Evolutionary conservation across 2,888 invertebrate genomes (phyloP), one percentile per base, ranked within the genome.

Genomic region (Protula sp.): DNA sequence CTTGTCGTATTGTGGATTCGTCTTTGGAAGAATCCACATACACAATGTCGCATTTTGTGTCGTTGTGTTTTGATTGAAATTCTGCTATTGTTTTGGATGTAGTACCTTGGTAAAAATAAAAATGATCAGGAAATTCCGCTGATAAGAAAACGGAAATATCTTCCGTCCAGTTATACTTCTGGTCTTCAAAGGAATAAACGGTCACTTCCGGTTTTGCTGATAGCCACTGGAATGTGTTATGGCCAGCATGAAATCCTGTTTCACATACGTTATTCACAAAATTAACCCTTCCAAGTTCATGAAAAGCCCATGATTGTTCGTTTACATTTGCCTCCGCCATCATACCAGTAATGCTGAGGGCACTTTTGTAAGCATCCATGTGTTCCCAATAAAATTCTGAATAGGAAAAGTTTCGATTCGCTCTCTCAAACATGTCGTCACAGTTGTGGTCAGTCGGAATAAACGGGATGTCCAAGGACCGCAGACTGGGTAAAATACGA

Each of bases 271-370:
- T 62, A 14, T 38, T 29, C 2, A 62, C 50, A 28, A 52, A 56
- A 14, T 38, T 29, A 9, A 54, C 30, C 30, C 29, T 62, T 28
- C 55, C 61, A 3, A 61, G 3, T 9, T 61, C 61, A 22, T 57
- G 57, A 3, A 58, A n/a, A n/a, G 55, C 14, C 61, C 61, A 61
- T 22, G 58, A 58, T 27, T 38, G 50, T n/a, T 61, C 61, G 51
- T 61, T 55, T n/a, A 52, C n/a, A 14, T 26, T 28, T 30, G 45
- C 55, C 24, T 55, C 48, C 14, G 30, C 48, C 9, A 58, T 2
- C 14, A 50, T n/a, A n/a, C 22, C 24, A 19, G 19, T 50, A 26
- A 50, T 24, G 24, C 19, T 26, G 2, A 58, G 54, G 9, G 57
- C 57, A 31, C 54, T 58, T 27, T 50, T 61, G 57, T 50, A 61